Base-by-base conservation (phyloP, 2,113 vertebrate species). In the Scytalopus superciliaris region DNA sequence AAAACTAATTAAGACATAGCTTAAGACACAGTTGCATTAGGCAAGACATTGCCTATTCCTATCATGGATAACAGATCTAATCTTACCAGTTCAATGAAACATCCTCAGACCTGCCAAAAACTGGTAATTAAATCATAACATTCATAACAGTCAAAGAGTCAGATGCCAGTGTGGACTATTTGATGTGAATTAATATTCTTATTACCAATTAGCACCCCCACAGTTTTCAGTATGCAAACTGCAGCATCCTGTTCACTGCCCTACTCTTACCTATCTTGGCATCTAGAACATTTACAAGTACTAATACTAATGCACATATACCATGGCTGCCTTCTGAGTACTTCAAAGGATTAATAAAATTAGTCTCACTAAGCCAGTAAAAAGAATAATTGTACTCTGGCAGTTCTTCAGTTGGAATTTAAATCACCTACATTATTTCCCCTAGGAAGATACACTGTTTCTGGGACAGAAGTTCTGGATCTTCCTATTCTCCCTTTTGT, bases 301-400 rank as follows among this genome's bases (percentile, higher is more conserved):
- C 35, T 52, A 76, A 35, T 63, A 85, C 69, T 94, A 91, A 91
- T 69, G 18, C 70, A 86, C 8, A 16, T 35, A 35, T 81, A 92
- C 42, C 50, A 85, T 0, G 1, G 24, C 33, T 91, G 45, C 57
- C 57, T 81, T 85, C 66, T 50, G 63, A 89, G 72, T 31, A 87
- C 70, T 85, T 91, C 42, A 85, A 76, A 80, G 30, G 19, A 80
- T 80, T 91, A 91, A 76, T 73, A 77, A 79, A 89, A 96, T 85
- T 80, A 89, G 53, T 50, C 67, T 94, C 81, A 69, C 66, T 59
- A 50, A 45, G 14, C n/a, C 49, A 89, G 40, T 70, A 78, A 53
- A 89, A 74, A 66, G 53, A 90, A 88, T 55, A 90, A 83, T 40
- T 6, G 50, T 27, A 75, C 80, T 55, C 37, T 55, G 49, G 64